Conservation (phyloP, 2,888 invertebrate species). For the Unio pictorum region DNA sequence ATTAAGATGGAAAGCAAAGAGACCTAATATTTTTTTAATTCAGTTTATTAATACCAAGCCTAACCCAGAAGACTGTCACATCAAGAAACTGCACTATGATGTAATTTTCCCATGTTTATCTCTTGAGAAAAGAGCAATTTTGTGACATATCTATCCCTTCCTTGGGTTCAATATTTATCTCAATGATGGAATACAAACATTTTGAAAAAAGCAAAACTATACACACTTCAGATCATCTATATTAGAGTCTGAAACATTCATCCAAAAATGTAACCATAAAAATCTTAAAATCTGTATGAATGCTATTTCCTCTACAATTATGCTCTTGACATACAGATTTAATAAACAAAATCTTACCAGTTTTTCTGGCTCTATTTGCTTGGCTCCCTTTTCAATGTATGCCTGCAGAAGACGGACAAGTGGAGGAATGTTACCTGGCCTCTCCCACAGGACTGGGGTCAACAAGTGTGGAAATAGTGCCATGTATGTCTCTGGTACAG, state of each 20-base stretch:
- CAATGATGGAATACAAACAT: too few relatives aligned
- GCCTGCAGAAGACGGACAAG: slow-evolving; percentile 92
- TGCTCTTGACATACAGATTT: neutral
- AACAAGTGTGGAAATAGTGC: slow-evolving; percentile 91
- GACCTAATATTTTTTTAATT: too few relatives aligned
- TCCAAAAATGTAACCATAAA: neutral
- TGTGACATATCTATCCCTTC: too few relatives aligned
- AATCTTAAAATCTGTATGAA: neutral
- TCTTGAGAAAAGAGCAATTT: too few relatives aligned
- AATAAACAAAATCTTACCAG: slow-evolving; percentile 45
- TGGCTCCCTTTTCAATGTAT: slow-evolving; percentile 82
- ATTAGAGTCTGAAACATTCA: slow-evolving; percentile 15
- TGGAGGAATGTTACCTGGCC: slow-evolving; percentile 93
- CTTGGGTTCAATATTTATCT: too few relatives aligned
- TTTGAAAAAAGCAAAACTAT: too few relatives aligned
- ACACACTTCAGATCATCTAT: too few relatives aligned
- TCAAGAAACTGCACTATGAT: too few relatives aligned
- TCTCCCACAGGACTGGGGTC: slow-evolving; percentile 93
- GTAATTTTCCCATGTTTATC: too few relatives aligned
- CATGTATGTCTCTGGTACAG: slow-evolving; percentile 85
- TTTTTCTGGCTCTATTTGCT: slow-evolving; percentile 76
- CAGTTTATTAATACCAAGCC: too few relatives aligned
- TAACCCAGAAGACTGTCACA: too few relatives aligned
- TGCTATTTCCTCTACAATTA: neutral
- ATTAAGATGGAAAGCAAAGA: too few relatives aligned